These are phyloP conservation scores for Apeltes quadracus DNA, from an alignment of 2,113 vertebrate genomes.

Conservation along the genomic window DNA sequence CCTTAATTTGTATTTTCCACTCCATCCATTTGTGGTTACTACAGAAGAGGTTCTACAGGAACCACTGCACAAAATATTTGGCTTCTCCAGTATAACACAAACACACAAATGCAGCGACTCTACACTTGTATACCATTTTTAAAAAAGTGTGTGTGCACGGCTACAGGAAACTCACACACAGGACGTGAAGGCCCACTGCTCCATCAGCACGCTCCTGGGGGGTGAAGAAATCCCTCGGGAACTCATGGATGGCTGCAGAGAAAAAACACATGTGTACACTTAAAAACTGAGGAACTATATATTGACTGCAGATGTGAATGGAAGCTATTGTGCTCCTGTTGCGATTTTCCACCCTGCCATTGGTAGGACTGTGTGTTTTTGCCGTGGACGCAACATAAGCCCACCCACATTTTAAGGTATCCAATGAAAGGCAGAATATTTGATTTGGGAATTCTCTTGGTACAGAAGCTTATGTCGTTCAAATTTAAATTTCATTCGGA, in stretches of 20 bases:
- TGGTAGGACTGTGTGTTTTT: too few relatives aligned
- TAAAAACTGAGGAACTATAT: background rate
- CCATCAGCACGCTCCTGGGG: constrained; percentile 88
- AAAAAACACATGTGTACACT: constrained; percentile 21
- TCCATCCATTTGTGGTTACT: too few relatives aligned
- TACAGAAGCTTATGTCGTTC: too few relatives aligned
- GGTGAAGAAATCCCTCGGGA: constrained; percentile 93
- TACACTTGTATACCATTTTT: too few relatives aligned
- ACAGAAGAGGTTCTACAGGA: background rate
- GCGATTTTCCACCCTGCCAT: too few relatives aligned
- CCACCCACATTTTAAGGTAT: background rate
- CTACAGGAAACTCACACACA: constrained; percentile 87
- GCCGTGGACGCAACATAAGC: too few relatives aligned
- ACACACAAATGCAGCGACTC: too few relatives aligned
- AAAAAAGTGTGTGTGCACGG: constrained; percentile 2
- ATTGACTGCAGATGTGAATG: too few relatives aligned
- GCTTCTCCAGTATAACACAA: background rate
- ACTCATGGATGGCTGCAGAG: constrained; percentile 90
- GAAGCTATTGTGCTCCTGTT: too few relatives aligned
- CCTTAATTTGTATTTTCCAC: too few relatives aligned
- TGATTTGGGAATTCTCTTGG: background rate
- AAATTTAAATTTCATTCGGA: too few relatives aligned
- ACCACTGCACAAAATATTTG: background rate
- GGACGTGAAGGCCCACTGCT: constrained; percentile 89
- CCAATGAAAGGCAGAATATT: background rate